A percentile compares a stretch with the other conserved stretches of the same genome.
Conservation (phyloP, 64 coral and sea anemone species). For the Cladopsammia gracilis region DNA sequence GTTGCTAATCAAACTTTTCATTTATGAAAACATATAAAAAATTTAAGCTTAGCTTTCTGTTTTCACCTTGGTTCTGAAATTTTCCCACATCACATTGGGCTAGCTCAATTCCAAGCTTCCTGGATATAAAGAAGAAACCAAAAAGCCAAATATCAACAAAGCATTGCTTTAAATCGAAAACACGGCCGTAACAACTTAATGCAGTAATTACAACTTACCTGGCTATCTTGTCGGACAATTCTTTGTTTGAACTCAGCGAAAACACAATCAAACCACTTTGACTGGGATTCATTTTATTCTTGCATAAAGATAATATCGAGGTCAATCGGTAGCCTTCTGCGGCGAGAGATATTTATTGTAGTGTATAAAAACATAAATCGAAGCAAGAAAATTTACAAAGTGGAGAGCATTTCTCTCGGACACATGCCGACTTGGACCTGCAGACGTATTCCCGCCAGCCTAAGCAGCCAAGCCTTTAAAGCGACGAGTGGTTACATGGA, state of each 20-base stretch:
- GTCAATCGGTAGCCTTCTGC: neutral
- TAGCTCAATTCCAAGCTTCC: slow-evolving; percentile 82
- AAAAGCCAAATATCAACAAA: neutral
- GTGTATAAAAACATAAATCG: neutral
- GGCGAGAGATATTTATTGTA: no score
- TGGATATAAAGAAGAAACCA: slow-evolving; percentile 12
- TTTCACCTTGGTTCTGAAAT: slow-evolving; percentile 87
- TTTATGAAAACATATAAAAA: no score
- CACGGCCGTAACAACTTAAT: neutral
- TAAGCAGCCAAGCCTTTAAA: neutral
- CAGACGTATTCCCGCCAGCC: neutral
- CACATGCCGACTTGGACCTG: no score
- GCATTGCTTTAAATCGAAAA: neutral
- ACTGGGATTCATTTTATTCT: slow-evolving; percentile 29
- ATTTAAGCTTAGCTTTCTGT: neutral
- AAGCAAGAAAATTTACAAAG: neutral
- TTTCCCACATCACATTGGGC: slow-evolving; percentile 77
- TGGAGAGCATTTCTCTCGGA: no score
- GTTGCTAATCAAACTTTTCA: no score
- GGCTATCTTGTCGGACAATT: slow-evolving; percentile 90
- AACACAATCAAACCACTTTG: slow-evolving; percentile 90
- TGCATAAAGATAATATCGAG: neutral
- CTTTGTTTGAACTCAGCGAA: slow-evolving; percentile 88
- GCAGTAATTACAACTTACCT: slow-evolving; percentile 50
- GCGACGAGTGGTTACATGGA: neutral